These are phyloP conservation scores for Elephas maximus DNA, from an alignment of 2,113 vertebrate genomes.

Conservation along the genomic window DNA sequence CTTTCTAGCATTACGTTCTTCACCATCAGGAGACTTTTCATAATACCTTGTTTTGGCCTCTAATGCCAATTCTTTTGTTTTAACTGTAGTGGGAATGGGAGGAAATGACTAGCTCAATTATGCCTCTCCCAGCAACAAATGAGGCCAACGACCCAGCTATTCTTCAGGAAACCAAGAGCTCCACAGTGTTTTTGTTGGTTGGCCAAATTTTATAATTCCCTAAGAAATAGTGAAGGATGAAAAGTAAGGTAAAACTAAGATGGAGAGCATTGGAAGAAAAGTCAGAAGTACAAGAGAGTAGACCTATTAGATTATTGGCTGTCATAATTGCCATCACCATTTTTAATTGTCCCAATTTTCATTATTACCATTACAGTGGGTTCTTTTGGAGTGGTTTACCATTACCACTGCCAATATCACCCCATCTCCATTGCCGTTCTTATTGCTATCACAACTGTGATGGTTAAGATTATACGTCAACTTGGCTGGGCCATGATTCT, in stretches of 20 bases:
- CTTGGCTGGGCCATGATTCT: no score
- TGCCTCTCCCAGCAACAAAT: neutral
- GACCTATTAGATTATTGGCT: neutral
- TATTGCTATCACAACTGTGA: neutral
- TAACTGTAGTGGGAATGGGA: neutral
- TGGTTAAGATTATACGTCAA: no score
- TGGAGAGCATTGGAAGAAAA: neutral
- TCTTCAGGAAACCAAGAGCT: slow-evolving; percentile 32
- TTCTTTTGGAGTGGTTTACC: neutral
- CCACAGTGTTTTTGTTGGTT: neutral
- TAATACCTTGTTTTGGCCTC: slow-evolving; percentile 4
- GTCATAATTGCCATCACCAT: neutral
- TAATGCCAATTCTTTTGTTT: slow-evolving; percentile 48
- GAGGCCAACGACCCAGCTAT: neutral
- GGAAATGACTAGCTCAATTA: neutral
- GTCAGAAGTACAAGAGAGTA: slow-evolving; percentile 16
- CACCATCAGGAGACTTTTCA: neutral
- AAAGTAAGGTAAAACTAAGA: neutral
- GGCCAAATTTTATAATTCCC: neutral
- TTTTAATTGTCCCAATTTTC: neutral
- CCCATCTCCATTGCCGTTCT: neutral
- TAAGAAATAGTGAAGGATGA: neutral
- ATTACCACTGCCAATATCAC: neutral
- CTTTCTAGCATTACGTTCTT: neutral
- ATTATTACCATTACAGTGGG: neutral